A percentile compares a stretch with the other conserved stretches of the same genome.
Evolutionary conservation across 1,140 invertebrate species (phyloP).

Genomic region (Drosophila aff.): DNA sequence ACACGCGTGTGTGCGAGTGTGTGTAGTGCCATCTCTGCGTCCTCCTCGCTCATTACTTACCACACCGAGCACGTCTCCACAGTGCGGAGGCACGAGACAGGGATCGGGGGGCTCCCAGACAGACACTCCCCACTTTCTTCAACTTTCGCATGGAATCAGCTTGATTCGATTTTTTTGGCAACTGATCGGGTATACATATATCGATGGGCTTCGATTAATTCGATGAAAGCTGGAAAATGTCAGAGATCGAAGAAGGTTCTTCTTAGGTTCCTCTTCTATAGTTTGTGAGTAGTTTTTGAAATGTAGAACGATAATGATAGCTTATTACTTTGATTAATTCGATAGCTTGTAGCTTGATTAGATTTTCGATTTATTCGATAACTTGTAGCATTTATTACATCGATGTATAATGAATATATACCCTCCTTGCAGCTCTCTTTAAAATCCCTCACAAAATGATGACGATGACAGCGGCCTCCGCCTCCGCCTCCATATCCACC

Average conservation of each 20-base stretch:
- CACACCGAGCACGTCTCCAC: conserved; percentile 34
- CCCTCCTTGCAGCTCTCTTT: not conserved
- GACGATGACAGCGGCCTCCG: conserved; percentile 55
- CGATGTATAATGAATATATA: no score
- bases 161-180: conserved; percentile 23
- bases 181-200: conserved; percentile 1
- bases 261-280: not conserved
- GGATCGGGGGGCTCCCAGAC: not conserved
- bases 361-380: not conserved
- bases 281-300: not conserved
- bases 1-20: not conserved
- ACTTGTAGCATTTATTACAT: not conserved
- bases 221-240: not conserved
- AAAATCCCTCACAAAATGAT: conserved; percentile 26
- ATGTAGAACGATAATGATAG: not conserved
- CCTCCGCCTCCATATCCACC: conserved; percentile 43
- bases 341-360: not conserved
- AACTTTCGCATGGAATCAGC: conserved; percentile 27
- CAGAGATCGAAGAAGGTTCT: not conserved
- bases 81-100: not conserved
- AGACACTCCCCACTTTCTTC: conserved; percentile 46
- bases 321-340: not conserved
- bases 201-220: not conserved
- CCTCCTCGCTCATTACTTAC: conserved; percentile 21
- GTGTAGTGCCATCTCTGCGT: conserved; percentile 1